Conservation (phyloP, 2,113 vertebrate species). For the Castor canadensis region DNA sequence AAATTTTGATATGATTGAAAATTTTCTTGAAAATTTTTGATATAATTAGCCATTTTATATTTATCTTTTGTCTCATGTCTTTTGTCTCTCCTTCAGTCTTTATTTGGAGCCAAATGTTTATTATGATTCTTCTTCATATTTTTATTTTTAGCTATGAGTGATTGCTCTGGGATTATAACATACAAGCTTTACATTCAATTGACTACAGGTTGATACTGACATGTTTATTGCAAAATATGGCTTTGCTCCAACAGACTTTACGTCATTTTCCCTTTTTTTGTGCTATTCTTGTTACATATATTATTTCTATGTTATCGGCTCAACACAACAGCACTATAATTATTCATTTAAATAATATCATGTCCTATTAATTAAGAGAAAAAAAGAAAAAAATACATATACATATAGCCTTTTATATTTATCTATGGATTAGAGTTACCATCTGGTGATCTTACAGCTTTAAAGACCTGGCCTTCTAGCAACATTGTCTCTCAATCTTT, state of each 20-base stretch:
- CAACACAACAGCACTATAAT: not conserved
- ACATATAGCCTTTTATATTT: not conserved
- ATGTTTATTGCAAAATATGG: not conserved
- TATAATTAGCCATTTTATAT: not conserved
- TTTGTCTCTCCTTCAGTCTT: not conserved
- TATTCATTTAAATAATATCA: slow-evolving; percentile 39
- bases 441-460: not conserved
- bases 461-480: not conserved
- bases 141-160: not conserved
- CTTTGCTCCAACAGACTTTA: not conserved
- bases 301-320: not conserved
- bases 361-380: not conserved
- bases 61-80: not conserved
- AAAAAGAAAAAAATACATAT: not conserved
- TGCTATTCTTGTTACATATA: not conserved
- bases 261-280: not conserved
- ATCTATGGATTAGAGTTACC: not conserved
- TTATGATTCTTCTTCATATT: not conserved
- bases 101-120: not conserved
- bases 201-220: not conserved
- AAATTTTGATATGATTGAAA: not conserved
- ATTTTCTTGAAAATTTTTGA: too few species aligned
- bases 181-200: not conserved
- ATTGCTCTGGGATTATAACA: not conserved
- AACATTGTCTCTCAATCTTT: not conserved